Conservation (phyloP, 1,140 invertebrate species). For the Coelopa frigida region DNA sequence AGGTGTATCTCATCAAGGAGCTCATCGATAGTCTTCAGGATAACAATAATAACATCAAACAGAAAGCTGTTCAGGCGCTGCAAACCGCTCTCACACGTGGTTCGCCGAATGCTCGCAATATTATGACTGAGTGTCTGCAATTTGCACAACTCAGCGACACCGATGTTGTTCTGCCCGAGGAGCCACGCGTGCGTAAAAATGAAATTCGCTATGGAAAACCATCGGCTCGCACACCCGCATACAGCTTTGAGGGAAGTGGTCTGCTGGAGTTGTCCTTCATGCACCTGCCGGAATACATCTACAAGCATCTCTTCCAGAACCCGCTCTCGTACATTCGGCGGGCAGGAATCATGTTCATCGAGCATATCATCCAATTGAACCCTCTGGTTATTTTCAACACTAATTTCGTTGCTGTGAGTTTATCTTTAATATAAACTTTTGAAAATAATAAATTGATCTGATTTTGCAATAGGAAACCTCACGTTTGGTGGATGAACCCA, state of each 20-base stretch:
- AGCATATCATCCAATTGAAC: conserved; percentile 30
- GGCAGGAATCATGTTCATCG: conserved; percentile 30
- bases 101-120: conserved; percentile 31
- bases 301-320: conserved; percentile 25
- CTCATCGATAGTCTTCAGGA: conserved; percentile 30
- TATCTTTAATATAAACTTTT: background rate
- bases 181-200: conserved; percentile 18
- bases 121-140: conserved; percentile 26
- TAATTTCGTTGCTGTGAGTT: conserved; percentile 24
- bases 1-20: conserved; percentile 28
- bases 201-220: conserved; percentile 29
- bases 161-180: conserved; percentile 14
- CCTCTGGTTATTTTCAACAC: conserved; percentile 37
- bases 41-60: conserved; percentile 29
- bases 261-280: conserved; percentile 23
- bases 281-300: conserved; percentile 25
- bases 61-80: conserved; percentile 35
- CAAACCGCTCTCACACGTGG: conserved; percentile 25
- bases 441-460: background rate
- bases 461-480: conserved; percentile 13
- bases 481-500: conserved; percentile 22
- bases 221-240: conserved; percentile 17
- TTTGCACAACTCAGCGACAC: conserved; percentile 29
- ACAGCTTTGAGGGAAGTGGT: conserved; percentile 31
- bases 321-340: conserved; percentile 26